phyloP scores from a whole-genome alignment of 2,888 invertebrate species.

The Tachina grossa region DNA sequence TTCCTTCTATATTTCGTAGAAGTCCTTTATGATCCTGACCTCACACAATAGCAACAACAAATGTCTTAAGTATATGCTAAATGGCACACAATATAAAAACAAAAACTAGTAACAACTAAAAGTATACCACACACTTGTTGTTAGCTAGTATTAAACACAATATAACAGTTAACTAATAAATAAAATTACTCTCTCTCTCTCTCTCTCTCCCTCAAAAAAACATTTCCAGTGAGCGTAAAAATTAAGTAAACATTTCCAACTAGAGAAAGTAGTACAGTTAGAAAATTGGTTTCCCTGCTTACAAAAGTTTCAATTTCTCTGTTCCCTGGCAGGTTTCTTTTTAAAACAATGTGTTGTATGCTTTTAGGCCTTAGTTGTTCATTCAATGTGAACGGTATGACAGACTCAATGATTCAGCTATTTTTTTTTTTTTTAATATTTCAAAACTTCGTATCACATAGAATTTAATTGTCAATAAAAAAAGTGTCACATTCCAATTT shows the following conservation, averaged over 20 bases:
- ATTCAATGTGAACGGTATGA: not conserved
- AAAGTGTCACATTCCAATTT: not conserved
- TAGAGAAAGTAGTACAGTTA: not conserved
- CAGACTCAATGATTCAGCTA: not conserved
- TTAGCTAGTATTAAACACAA: slow-evolving; percentile 12
- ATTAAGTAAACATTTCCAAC: not conserved
- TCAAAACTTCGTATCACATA: not conserved
- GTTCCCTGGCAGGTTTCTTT: not conserved
- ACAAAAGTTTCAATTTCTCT: slow-evolving; percentile 8
- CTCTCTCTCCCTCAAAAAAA: not conserved
- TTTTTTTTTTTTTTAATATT: not conserved
- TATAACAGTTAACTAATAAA: slow-evolving; percentile 57
- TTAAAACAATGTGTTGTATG: not conserved
- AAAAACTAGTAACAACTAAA: slow-evolving; percentile 14
- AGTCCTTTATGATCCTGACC: slow-evolving; percentile 60
- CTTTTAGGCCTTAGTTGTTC: slow-evolving; percentile 37
- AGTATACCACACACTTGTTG: slow-evolving; percentile 66
- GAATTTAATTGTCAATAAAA: no score
- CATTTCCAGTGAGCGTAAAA: slow-evolving; percentile 43
- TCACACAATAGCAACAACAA: slow-evolving; percentile 44
- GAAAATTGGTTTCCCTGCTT: not conserved
- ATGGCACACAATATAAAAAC: not conserved
- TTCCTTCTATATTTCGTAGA: not conserved
- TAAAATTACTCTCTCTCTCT: not conserved
- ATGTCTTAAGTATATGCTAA: slow-evolving; percentile 9